Evolutionary conservation across 2,888 invertebrate species (phyloP), one percentile per base, ranked within the genome.

Genomic region (Crocallis elinguaria): DNA sequence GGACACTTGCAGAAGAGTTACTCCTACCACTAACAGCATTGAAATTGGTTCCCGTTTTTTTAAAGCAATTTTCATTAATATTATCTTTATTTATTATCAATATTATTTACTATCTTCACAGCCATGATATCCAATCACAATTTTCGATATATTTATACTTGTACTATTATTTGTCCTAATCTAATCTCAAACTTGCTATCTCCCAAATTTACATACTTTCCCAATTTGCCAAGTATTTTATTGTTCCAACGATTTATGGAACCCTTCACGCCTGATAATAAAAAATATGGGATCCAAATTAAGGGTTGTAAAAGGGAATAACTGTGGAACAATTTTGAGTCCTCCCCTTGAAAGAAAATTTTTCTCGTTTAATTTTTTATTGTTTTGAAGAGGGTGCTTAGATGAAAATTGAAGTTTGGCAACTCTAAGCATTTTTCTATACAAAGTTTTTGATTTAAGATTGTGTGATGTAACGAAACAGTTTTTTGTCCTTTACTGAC

Each of bases 241-340:
- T 9, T 9, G 38, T 25, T n/a, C 8, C 14, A 9, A 36, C 14
- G 38, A 38, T 9, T 27, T 38, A 38, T 38, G n/a, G 0, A 9
- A 11, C n/a, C 38, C 9, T 37, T 23, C 23, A 17, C 27, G 12
- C 0, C 7, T 29, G 39, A 17, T 39, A 29, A n/a, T 11, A 39
- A 39, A 36, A 23, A 29, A 29, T 39, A 39, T 29, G 17, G 8
- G 9, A 7, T 16, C 29, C 16, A 17, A 39, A 39, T 39, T 29
- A 29, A 7, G 23, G 39, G 29, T 11, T 7, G 29, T 39, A 27
- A 39, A 39, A 39, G 7, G 7, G 17, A 9, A 29, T 23, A n/a
- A n/a, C n/a, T 14, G 17, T 29, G 16, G 3, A 27, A 29, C 11
- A 27, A 17, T 39, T 29, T 29, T 11, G 29, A 39, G 29, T 11